Evolutionary conservation across 2,888 invertebrate species (phyloP), one percentile per base, ranked within the genome.

Genomic region (Cryptocephalus primarius): DNA sequence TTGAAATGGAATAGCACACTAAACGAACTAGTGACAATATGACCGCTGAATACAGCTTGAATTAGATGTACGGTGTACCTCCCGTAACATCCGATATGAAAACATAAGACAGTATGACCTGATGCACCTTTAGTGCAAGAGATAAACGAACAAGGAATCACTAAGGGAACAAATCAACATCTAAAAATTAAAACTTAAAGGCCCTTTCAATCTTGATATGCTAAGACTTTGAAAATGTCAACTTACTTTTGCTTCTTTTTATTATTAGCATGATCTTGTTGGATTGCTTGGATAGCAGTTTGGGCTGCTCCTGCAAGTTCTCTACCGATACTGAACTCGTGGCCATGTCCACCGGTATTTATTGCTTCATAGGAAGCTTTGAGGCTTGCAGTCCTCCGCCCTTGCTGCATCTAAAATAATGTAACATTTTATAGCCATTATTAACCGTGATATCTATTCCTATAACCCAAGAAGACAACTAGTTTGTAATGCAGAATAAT

Each of bases 281-380:
- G 82, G 54, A 79, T 82, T 8, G 82, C 80, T 55, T 82, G 85
- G 44, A 84, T 73, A 0, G 83, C 81, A 47, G 80, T 84, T 66
- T 84, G 86, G 1, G 83, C 81, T 1, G 83, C 83, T 3, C 82
- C 80, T 8, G 83, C 81, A 47, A 83, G 72, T 62, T 85, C 88
- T 49, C 82, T 73, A 31, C 82, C 82, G 47, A 84, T 80, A 60
- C 81, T 78, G 51, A 83, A 78, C 48, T 85, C 85, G 49, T 78
- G 76, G 1, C 77, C 75, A 8, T 75, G 76, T 2, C 62, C 66
- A 40, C 82, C 79, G 1, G 82, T 78, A 51, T 82, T 80, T 46
- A 87, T 85, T 0, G 93, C 94, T 68, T 95, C 95, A 66, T 92
- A 94, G 32, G 93, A 93, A 10, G 95, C 94, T 70, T 95, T 95